These are phyloP conservation scores for Apis laboriosa DNA, from an alignment of 1,140 invertebrate genomes.

Conservation along the genomic window DNA sequence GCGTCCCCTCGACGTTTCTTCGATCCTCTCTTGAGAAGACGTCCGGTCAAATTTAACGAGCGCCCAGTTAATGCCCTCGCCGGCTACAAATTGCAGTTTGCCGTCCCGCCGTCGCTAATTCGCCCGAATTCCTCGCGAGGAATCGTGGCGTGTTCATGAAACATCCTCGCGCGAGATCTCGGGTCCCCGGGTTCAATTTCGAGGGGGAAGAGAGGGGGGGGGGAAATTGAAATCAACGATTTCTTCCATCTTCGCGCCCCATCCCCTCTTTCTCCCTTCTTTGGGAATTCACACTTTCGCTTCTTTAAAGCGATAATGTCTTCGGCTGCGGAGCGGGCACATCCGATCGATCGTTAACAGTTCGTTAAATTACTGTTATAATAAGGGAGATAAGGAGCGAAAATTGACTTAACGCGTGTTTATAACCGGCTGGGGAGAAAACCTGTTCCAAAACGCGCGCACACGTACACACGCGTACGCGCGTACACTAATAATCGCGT, in stretches of 20 bases:
- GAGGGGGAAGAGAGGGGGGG: no score
- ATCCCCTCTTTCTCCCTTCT: no score
- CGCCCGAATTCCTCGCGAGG: conserved; percentile 1
- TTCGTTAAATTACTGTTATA: neutral
- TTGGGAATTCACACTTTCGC: no score
- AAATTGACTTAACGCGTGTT: neutral
- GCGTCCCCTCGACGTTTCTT: conserved; percentile 53
- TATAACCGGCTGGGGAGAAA: neutral
- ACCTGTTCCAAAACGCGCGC: neutral
- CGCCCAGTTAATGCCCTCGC: conserved; percentile 76
- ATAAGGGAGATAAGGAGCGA: neutral
- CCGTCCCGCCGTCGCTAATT: conserved; percentile 30
- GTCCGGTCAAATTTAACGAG: conserved; percentile 81
- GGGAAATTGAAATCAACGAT: neutral
- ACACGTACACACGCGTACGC: no score
- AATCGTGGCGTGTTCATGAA: neutral
- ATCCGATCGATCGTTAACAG: neutral
- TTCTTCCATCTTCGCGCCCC: no score
- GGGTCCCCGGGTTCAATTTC: no score
- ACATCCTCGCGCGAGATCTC: no score
- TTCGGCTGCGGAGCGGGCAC: no score
- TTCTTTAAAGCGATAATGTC: no score
- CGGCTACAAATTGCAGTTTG: conserved; percentile 46
- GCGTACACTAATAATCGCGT: neutral
- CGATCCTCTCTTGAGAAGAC: conserved; percentile 75